These are phyloP conservation scores for Tanytarsus gracilentus DNA, from an alignment of 2,888 invertebrate species.

Conservation along the genomic window DNA sequence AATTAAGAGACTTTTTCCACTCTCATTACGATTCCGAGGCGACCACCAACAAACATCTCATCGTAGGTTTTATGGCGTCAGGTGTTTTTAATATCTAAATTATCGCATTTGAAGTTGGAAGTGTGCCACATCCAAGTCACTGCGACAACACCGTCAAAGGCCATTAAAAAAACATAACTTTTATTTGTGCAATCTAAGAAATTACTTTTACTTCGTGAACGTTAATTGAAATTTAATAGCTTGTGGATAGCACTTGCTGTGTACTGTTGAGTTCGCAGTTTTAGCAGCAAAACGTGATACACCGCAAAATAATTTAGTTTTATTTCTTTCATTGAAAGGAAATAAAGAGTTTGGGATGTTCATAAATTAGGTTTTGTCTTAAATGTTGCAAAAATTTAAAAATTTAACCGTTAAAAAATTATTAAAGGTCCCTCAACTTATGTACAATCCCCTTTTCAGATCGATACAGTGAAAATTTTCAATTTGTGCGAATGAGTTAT, in stretches of 20 bases:
- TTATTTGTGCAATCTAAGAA: slow-evolving; percentile 15
- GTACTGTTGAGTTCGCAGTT: slow-evolving; percentile 4
- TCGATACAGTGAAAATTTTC: too few species aligned
- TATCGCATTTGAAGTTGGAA: not conserved
- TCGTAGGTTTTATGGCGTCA: slow-evolving; percentile 5
- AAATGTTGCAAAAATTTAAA: too few species aligned
- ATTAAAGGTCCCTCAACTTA: too few species aligned
- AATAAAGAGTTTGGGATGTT: too few species aligned
- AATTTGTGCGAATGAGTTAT: too few species aligned
- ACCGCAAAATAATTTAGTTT: slow-evolving; percentile 14
- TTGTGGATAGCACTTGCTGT: not conserved
- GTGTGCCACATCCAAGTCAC: slow-evolving; percentile 13
- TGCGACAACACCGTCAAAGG: not conserved
- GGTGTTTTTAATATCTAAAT: slow-evolving; percentile 17
- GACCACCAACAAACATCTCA: too few species aligned
- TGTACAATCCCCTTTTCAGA: too few species aligned
- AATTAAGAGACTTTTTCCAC: not conserved
- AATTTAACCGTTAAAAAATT: too few species aligned
- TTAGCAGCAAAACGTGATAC: not conserved
- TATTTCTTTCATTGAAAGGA: slow-evolving; percentile 5
- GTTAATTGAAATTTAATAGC: slow-evolving; percentile 24
- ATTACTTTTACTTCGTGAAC: slow-evolving; percentile 1
- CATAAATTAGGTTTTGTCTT: too few species aligned
- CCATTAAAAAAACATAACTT: slow-evolving; percentile 15
- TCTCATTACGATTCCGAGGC: too few species aligned